These are phyloP conservation scores for Netelia inedita DNA, from an alignment of 2,888 invertebrate genomes.

Conservation along the genomic window DNA sequence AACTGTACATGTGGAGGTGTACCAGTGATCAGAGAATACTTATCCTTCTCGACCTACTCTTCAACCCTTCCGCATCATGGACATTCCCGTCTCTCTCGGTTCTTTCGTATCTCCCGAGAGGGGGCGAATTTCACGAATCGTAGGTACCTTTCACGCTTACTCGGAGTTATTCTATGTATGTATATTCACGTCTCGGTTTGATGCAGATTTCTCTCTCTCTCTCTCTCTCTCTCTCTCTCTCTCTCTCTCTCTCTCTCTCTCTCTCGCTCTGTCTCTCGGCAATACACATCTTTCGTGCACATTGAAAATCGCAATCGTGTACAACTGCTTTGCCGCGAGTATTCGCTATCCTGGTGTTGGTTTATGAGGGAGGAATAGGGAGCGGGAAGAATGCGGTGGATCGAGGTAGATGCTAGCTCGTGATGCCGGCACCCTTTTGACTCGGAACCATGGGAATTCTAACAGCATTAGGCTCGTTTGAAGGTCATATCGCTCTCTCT, in stretches of 20 bases:
- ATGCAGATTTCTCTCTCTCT: not conserved
- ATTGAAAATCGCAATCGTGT: constrained; percentile 24
- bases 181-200: not conserved
- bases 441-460: not conserved
- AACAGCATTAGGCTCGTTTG: constrained; percentile 7
- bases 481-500: not conserved
- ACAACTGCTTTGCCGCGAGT: constrained; percentile 5
- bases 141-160: not conserved
- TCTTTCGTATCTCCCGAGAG: constrained; percentile 18
- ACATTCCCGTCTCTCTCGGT: constrained; percentile 24
- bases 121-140: constrained; percentile 48
- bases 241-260: not conserved
- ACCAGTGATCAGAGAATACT: too few relatives aligned
- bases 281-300: constrained; percentile 1
- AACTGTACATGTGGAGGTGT: too few relatives aligned
- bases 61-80: constrained; percentile 4
- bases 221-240: too few relatives aligned
- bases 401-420: not conserved
- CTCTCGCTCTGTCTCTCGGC: not conserved
- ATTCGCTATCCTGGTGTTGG: constrained; percentile 40
- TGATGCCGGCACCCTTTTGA: not conserved
- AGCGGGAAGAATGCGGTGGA: not conserved
- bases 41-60: not conserved
- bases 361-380: constrained; percentile 30
- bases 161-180: not conserved